Base-by-base conservation (phyloP, 2,113 vertebrate species). In the Pomatorhinus ruficollis region DNA sequence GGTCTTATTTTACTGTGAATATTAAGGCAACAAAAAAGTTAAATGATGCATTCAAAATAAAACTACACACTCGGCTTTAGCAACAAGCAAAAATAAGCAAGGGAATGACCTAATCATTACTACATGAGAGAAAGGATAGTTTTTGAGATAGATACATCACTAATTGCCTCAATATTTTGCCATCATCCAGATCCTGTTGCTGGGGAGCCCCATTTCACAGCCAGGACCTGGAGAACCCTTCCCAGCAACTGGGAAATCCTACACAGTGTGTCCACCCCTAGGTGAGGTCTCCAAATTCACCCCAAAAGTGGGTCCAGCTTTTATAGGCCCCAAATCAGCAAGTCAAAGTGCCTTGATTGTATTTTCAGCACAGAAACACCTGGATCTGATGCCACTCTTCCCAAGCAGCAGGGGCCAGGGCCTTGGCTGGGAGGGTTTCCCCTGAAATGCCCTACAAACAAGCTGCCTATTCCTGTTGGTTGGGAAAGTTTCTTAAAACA, bases 381-480 rank as follows among this genome's bases (percentile, higher is more conserved):
- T 64, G 50, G 59, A 33, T 47, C 30, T 84, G 60, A 47, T 65
- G n/a, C 5, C 49, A 47, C n/a, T 54, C 2, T 47, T 64, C 22
- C 40, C 49, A 74, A 4, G 4, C 23, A 63, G 47, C 47, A 83
- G 21, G 33, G 14, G 11, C 15, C 19, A 69, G 64, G 14, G 35
- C 35, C 45, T 24, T 6, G 4, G 56, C 56, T 83, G 45, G 45
- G 14, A 72, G 7, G 15, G 8, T 47, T 47, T 56, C 30, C 50
- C 69, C 24, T 75, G 28, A 49, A 75, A 75, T 20, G 40, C 13
- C n/a, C 35, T 30, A 12, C n/a, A 65, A 65, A 75, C 15, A 49
- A n/a, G 3, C 23, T n/a, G 24, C 30, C 40, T 39, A 24, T 30
- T 49, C 24, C 9, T 40, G 24, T n/a, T 1, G 0, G 30, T 3